Percentiles rank a stretch among this genome's conserved stretches.
Conservation (phyloP, 2,888 invertebrate genomes). For the Agrotis exclamationis region DNA sequence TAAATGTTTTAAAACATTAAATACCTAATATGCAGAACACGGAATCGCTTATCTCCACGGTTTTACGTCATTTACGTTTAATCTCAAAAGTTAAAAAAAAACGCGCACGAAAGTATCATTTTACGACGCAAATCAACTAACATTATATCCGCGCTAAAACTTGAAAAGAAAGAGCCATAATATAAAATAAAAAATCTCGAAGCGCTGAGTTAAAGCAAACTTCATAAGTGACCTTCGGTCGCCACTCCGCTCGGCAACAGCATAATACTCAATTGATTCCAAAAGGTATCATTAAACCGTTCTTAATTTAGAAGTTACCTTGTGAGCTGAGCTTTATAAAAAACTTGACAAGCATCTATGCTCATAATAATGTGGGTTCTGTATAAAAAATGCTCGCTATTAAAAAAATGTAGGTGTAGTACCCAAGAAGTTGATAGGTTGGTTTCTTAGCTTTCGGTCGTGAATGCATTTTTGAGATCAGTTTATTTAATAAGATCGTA, state of each 20-base stretch:
- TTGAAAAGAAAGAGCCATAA: conserved; percentile 61
- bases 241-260: conserved; percentile 70
- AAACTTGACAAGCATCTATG: conserved; percentile 71
- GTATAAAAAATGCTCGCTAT: conserved; percentile 58
- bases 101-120: conserved; percentile 1
- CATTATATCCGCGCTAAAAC: conserved; percentile 40
- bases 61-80: conserved; percentile 24
- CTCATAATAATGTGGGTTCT: conserved; percentile 69
- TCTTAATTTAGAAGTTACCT: conserved; percentile 79
- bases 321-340: conserved; percentile 71
- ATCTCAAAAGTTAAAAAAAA: conserved; percentile 33
- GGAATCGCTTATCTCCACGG: conserved; percentile 12
- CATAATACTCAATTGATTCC: conserved; percentile 74
- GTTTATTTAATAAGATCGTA: conserved; percentile 43
- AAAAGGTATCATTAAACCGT: conserved; percentile 78
- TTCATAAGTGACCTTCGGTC: conserved; percentile 68
- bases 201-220: conserved; percentile 56
- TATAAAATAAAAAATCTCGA: conserved; percentile 55
- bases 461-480: conserved; percentile 54
- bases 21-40: conserved; percentile 7
- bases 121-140: conserved; percentile 48
- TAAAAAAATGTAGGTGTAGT: conserved; percentile 49
- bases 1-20: background rate
- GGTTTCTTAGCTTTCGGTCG: conserved; percentile 51
- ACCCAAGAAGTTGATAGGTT: conserved; percentile 48